Percentiles rank a stretch among this genome's conserved stretches.
Conservation (phyloP, 2,888 invertebrate genomes). For the Tachina grossa region DNA sequence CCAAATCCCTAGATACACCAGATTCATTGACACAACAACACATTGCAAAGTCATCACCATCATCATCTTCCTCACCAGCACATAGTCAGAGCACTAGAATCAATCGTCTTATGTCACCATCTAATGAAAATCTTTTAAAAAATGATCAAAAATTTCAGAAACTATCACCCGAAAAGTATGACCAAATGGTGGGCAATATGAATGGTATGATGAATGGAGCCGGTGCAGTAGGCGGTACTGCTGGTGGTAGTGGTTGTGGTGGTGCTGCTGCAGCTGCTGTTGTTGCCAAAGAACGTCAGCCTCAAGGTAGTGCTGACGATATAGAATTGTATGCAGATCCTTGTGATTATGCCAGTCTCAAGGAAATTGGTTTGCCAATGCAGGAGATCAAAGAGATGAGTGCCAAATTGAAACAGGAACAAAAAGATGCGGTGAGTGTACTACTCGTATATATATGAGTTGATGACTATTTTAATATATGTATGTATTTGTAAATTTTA, state of each 20-base stretch:
- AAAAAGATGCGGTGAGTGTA: slow-evolving; percentile 87
- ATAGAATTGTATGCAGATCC: slow-evolving; percentile 81
- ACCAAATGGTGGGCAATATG: slow-evolving; percentile 79
- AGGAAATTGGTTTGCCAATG: slow-evolving; percentile 83
- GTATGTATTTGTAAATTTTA: neutral
- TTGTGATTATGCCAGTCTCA: too few relatives aligned
- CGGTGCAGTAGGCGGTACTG: slow-evolving; percentile 17
- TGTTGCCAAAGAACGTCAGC: slow-evolving; percentile 75
- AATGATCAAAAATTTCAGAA: slow-evolving; percentile 81
- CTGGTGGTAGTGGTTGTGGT: slow-evolving; percentile 11
- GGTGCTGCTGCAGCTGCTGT: slow-evolving; percentile 62
- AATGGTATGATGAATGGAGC: slow-evolving; percentile 34
- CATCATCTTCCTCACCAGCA: slow-evolving; percentile 61
- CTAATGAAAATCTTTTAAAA: slow-evolving; percentile 79
- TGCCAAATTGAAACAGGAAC: slow-evolving; percentile 86
- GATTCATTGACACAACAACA: slow-evolving; percentile 62
- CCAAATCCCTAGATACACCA: slow-evolving; percentile 57
- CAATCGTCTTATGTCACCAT: slow-evolving; percentile 77
- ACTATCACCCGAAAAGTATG: slow-evolving; percentile 80
- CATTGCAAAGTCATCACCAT: slow-evolving; percentile 54
- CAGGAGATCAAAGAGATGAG: slow-evolving; percentile 85
- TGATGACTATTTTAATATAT: neutral
- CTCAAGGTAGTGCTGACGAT: slow-evolving; percentile 79
- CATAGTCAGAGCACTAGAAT: slow-evolving; percentile 64
- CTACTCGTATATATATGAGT: too few relatives aligned